Percentiles rank a stretch among this genome's conserved stretches.
These are phyloP conservation scores for Hylaeus anthracinus DNA, from an alignment of 1,140 invertebrate species.

Conservation along the genomic window DNA sequence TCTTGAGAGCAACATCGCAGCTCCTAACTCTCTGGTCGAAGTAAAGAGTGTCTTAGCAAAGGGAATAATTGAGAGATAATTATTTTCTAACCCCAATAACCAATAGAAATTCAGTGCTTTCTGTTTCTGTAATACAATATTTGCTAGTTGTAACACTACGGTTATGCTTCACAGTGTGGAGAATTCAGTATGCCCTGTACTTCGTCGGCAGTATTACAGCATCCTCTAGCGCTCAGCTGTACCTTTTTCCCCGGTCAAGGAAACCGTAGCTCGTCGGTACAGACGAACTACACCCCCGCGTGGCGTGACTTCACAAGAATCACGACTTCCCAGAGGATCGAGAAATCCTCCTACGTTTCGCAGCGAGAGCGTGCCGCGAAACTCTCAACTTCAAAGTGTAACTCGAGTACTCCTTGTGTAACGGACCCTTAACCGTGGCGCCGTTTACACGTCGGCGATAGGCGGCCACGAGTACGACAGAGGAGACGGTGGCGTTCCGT, in stretches of 20 bases:
- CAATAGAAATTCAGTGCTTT: no score
- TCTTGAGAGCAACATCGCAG: no score
- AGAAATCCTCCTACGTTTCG: slow-evolving; percentile 8
- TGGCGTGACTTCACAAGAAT: slow-evolving; percentile 5
- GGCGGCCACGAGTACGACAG: slow-evolving; percentile 12
- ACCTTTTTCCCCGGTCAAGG: background rate
- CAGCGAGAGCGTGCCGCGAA: slow-evolving; percentile 16
- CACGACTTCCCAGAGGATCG: slow-evolving; percentile 32
- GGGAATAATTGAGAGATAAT: no score
- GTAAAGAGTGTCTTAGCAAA: no score
- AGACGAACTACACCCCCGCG: slow-evolving; percentile 3
- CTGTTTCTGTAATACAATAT: no score
- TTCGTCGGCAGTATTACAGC: no score
- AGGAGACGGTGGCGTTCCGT: background rate
- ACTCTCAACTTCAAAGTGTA: slow-evolving; percentile 30
- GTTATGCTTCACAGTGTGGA: no score
- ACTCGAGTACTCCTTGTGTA: slow-evolving; percentile 39
- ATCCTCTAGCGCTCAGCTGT: no score
- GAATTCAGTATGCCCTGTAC: no score
- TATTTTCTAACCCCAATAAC: no score
- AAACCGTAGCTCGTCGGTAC: background rate
- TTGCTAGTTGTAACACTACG: no score
- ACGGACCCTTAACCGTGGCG: slow-evolving; percentile 50
- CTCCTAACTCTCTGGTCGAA: no score
- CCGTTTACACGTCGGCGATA: slow-evolving; percentile 33